Evolutionary conservation across 2,113 vertebrate genomes (phyloP), one percentile per base, ranked within the genome.

Genomic region (Podarcis muralis): DNA sequence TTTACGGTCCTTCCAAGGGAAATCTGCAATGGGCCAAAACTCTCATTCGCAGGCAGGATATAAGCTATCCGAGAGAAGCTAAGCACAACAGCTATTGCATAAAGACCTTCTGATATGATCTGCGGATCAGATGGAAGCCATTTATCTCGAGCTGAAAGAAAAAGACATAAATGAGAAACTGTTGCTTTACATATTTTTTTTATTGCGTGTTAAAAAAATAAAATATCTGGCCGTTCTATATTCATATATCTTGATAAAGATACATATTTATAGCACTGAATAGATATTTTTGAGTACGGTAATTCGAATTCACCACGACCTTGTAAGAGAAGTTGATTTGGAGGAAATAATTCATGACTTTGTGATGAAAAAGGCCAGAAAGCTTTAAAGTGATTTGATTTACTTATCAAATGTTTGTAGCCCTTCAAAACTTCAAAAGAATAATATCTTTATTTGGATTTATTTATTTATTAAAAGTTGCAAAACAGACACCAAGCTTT

Each of bases 121-220:
- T 98, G 98, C 66, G 98, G 98, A 96, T 98, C 98, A 37, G 98
- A 98, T 65, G 98, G 98, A 32, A 98, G 97, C 98, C 98, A 98
- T 94, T 98, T 98, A 86, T 98, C 98, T 96, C 98, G 97, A 79
- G 98, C 98, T 98, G 94, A 92, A 96, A 97, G 74, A 96, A 35
- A 95, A 18, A 0, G 6, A 96, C 87, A 95, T 35, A 91, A 3
- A 91, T 40, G 57, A 20, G 65, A 90, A 78, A 87, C 74, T 85
- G 66, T 78, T 90, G 92, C 65, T 85, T 93, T 37, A 35, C 15
- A 30, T 43, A 77, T 48, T 75, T 91, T 69, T 75, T 91, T 69
- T 78, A 87, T 48, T 20, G 22, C 5, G 35, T 23, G 71, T 59
- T 87, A 79, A 88, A 78, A 81, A 90, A 75, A 53, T 84, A 75